Evolutionary conservation across 2,113 vertebrate species (phyloP).

Genomic region (Malurus cyaneus): DNA sequence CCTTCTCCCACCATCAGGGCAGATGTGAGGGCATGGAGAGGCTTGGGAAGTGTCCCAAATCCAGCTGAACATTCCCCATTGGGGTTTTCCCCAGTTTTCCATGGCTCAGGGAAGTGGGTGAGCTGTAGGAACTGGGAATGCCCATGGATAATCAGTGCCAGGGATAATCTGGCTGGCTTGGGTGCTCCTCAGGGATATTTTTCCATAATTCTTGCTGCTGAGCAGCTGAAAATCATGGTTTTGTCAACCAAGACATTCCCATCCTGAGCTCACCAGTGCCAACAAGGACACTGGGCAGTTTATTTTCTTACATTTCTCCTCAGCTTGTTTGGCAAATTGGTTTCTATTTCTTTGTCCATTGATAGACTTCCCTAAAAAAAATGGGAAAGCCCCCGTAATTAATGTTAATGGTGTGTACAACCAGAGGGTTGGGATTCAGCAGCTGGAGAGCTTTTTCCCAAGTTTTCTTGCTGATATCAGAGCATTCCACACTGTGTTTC

Average conservation of each 20-base stretch:
- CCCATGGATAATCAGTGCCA: neutral
- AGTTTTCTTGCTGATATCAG: neutral
- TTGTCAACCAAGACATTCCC: neutral
- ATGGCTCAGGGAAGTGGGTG: neutral
- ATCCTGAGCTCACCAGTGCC: fast-evolving
- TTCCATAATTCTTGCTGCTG: neutral
- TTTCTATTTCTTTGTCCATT: neutral
- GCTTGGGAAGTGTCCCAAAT: neutral
- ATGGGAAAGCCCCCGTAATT: neutral
- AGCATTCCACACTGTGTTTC: neutral
- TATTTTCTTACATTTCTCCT: neutral
- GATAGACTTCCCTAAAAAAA: neutral
- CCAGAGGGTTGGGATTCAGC: neutral
- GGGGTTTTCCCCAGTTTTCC: neutral
- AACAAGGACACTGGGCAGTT: neutral
- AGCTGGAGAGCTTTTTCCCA: neutral
- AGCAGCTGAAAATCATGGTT: neutral
- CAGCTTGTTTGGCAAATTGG: neutral
- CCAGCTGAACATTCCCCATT: neutral
- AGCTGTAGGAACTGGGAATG: neutral
- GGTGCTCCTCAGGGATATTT: neutral
- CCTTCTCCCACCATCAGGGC: neutral
- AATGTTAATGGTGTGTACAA: neutral
- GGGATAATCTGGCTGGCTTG: neutral
- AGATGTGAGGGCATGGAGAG: neutral